Evolutionary conservation across 2,797 vertebrate species (phyloP).

Genomic region (Thalassophryne amazonica): DNA sequence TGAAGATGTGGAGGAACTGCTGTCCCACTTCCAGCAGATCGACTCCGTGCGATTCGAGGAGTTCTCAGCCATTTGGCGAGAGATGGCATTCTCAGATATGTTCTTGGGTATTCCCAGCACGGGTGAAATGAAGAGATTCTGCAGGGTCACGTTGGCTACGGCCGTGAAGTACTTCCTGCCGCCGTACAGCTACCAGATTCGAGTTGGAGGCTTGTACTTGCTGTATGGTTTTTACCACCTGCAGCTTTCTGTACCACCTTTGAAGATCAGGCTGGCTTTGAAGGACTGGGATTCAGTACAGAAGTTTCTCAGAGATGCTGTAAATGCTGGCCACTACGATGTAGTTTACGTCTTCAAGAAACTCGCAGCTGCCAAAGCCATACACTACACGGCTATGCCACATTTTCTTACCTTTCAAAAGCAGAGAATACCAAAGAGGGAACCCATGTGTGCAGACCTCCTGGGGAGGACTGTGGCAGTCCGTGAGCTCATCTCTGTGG

Average conservation of each 20-base stretch:
- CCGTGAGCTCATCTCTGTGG: constrained; percentile 34
- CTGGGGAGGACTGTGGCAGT: constrained; percentile 10
- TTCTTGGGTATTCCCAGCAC: constrained; percentile 13
- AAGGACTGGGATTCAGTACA: constrained; percentile 45
- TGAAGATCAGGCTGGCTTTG: constrained; percentile 49
- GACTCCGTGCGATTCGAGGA: constrained; percentile 47
- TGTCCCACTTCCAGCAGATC: constrained; percentile 50
- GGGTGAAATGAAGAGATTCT: constrained; percentile 45
- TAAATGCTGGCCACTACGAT: constrained; percentile 34
- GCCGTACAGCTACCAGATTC: constrained; percentile 63
- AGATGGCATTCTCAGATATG: constrained; percentile 47
- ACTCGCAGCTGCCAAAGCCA: constrained; percentile 36
- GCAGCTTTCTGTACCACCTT: constrained; percentile 22
- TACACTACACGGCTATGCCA: constrained; percentile 59
- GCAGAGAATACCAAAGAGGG: constrained; percentile 19
- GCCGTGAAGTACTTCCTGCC: constrained; percentile 64
- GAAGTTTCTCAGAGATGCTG: constrained; percentile 46
- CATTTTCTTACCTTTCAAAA: constrained; percentile 54
- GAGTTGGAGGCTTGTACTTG: constrained; percentile 64
- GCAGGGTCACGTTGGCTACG: constrained; percentile 43
- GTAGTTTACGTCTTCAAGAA: constrained; percentile 50
- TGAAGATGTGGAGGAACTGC: constrained; percentile 62
- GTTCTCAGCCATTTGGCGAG: constrained; percentile 62
- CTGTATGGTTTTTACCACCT: constrained; percentile 58
- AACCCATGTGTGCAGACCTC: constrained; percentile 20